Evolutionary conservation across 2,888 invertebrate genomes (phyloP).

Genomic region (Polymixis lichenea): DNA sequence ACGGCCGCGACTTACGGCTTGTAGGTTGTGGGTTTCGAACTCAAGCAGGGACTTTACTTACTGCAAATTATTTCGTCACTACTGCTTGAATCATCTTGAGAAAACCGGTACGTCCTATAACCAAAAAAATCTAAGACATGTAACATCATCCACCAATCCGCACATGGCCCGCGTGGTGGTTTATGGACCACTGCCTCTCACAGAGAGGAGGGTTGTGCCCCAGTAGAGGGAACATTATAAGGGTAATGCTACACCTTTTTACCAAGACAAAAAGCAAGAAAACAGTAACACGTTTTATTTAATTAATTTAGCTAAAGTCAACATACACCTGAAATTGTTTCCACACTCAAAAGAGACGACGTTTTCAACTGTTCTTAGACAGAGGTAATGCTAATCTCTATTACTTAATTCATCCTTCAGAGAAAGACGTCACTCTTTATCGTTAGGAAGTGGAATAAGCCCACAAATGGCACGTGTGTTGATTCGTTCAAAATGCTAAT

Average conservation of each 20-base stretch:
- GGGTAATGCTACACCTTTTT: neutral
- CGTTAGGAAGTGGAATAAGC: constrained; percentile 47
- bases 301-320: constrained; percentile 12
- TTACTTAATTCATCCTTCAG: constrained; percentile 47
- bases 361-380: constrained; percentile 28
- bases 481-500: constrained; percentile 67
- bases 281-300: constrained; percentile 4
- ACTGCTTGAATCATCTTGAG: no score
- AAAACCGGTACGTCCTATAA: no score
- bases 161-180: no score
- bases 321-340: constrained; percentile 12
- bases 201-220: no score
- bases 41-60: no score
- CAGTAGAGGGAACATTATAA: no score
- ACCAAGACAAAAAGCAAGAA: neutral
- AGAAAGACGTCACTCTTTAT: constrained; percentile 38
- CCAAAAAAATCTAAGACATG: no score
- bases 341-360: constrained; percentile 8
- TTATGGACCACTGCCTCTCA: no score
- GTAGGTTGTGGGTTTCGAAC: no score
- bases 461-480: constrained; percentile 52
- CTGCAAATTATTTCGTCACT: no score
- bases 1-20: no score
- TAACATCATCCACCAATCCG: no score
- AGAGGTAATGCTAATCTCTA: constrained; percentile 48